Evolutionary conservation across 2,797 vertebrate species (phyloP), one percentile per base, ranked within the genome.

Genomic region (Alfaro cultratus): DNA sequence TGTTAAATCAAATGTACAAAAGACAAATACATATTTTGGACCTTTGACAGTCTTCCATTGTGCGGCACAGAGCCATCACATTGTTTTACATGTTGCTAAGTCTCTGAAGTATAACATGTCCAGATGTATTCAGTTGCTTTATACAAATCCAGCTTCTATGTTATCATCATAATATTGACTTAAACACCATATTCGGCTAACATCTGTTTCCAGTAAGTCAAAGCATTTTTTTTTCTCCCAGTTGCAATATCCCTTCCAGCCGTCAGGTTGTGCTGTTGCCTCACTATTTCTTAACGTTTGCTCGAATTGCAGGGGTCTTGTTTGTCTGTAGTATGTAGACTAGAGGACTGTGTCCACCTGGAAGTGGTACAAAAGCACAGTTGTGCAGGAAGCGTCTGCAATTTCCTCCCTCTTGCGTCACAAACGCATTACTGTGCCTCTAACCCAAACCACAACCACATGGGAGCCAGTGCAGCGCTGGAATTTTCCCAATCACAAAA

Each of bases 361-460:
- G 92, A 94, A 92, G 90, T 91, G 87, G 89, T 92, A 92, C 92
- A 93, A 89, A 92, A 92, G 93, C 90, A 90, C 88, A 90, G 91
- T 94, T 94, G 93, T 94, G 87, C 94, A 94, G 95, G 95, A 95
- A 95, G 92, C 92, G 90, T 92, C 85, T 87, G 92, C 91, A 94
- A 95, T 96, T 96, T 96, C 94, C 95, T 95, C 87, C 82, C 73
- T 88, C 84, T 93, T 95, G 94, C 93, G 88, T 95, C 94, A 94
- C 93, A 94, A 91, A 91, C 73, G 78, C 92, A 93, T 90, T 87
- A 93, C 87, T 94, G 89, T 93, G 92, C 82, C 91, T 94, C 86
- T 89, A 86, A 88, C 89, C 90, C 86, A 95, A 95, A 96, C 95
- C 94, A 95, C 94, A 96, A 95, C 94, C 95, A 95, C 95, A 96